Conservation (phyloP, 2,113 vertebrate genomes). For the Butorides virescens region DNA sequence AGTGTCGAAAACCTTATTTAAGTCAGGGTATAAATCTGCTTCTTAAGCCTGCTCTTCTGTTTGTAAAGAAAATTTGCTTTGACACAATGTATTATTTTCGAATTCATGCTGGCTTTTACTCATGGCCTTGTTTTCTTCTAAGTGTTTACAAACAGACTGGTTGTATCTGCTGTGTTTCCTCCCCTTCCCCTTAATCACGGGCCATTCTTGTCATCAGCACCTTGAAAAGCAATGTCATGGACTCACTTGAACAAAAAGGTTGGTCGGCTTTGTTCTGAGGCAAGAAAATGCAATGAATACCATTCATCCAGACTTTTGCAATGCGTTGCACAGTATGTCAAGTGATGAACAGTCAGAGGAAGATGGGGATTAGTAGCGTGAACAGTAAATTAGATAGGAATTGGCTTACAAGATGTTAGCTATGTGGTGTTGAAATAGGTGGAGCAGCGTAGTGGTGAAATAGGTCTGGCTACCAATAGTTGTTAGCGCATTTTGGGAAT, state of each 20-base stretch:
- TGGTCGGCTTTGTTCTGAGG: not conserved
- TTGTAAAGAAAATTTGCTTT: not conserved
- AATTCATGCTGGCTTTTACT: not conserved
- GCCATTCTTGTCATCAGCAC: not conserved
- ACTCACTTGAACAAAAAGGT: not conserved
- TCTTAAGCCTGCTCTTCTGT: not conserved
- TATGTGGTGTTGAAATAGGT: constrained; percentile 5
- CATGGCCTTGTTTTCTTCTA: not conserved
- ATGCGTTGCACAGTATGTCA: not conserved
- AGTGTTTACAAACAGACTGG: not conserved
- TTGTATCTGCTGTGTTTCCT: not conserved
- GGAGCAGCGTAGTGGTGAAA: not conserved
- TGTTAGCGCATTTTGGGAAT: not conserved
- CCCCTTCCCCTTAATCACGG: not conserved
- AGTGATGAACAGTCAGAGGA: not conserved
- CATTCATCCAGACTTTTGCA: not conserved
- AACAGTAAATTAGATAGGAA: not conserved
- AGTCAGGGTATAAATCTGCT: not conserved
- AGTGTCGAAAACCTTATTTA: not conserved
- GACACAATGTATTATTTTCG: not conserved
- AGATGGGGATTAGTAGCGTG: not conserved
- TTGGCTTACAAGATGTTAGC: not conserved
- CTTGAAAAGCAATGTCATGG: not conserved
- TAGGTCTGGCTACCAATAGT: not conserved
- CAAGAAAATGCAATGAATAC: not conserved